Base-by-base conservation (phyloP, 2,888 invertebrate genomes). In the Glaucopsyche alexis region DNA sequence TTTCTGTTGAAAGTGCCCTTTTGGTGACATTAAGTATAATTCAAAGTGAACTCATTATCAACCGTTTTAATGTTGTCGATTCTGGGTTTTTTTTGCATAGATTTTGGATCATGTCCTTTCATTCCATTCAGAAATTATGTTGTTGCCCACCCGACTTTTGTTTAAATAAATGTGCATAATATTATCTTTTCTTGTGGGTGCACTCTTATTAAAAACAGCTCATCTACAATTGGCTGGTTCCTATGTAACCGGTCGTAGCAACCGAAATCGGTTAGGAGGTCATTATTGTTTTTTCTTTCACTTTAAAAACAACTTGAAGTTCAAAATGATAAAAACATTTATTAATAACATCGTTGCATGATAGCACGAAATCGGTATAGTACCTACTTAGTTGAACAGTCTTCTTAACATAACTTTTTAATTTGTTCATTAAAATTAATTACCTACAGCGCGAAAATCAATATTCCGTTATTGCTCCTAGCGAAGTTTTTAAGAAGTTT, bases 221-320 rank as follows among this genome's bases (percentile, higher is more conserved):
- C 60, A 13, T 60, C 8, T 6, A 29, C 29, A 29, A 29, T 19
- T 60, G 60, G 60, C 60, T 60, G 29, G 60, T 13, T 47, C 55
- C 16, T 9, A 16, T 55, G 29, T 29, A 38, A 60, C 29, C 14
- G 13, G 11, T 38, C 29, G 29, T 60, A 60, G 60, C 29, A 60
- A 60, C 60, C 29, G 29, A 38, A 60, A 60, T 60, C 29, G 60
- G 60, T 38, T 60, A 60, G 60, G 29, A 29, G 60, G 29, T 60
- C 60, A 19, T 60, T 29, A 29, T 3, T 66, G 66, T 66, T 66
- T 66, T 64, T 66, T 66, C 66, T 66, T 66, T 66, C 66, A 42
- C 42, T 42, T 42, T n/a, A 42, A 66, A 66, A 66, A 66, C 66
- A 66, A 66, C 49, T 69, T 69, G 47, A 47, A 69, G 69, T 69